phyloP scores from a whole-genome alignment of 2,888 invertebrate species.

The Mythimna impura region DNA sequence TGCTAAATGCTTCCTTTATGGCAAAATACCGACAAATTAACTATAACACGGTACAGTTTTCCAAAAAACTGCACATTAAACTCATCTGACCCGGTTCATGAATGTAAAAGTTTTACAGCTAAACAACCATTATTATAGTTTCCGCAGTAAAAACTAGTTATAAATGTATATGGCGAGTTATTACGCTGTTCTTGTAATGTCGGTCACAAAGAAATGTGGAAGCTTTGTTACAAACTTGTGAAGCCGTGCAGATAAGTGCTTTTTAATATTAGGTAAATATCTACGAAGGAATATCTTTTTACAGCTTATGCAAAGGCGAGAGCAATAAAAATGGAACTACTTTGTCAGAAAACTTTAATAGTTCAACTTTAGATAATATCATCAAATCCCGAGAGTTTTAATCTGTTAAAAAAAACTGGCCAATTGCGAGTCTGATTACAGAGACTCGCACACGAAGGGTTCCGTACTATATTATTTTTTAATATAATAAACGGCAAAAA shows the following conservation, averaged over 20 bases:
- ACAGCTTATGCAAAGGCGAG: slow-evolving; percentile 17
- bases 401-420: background rate
- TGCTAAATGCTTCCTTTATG: slow-evolving; percentile 24
- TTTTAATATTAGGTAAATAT: slow-evolving; percentile 52
- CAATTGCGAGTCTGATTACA: too few species aligned
- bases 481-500: too few species aligned
- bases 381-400: slow-evolving; percentile 20
- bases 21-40: slow-evolving; percentile 28
- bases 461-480: too few species aligned
- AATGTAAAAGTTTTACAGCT: slow-evolving; percentile 65
- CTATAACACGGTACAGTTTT: slow-evolving; percentile 29
- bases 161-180: slow-evolving; percentile 68
- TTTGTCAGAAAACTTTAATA: slow-evolving; percentile 35
- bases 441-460: background rate
- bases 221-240: slow-evolving; percentile 54
- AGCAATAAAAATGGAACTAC: slow-evolving; percentile 40
- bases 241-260: slow-evolving; percentile 43
- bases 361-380: slow-evolving; percentile 11
- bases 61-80: slow-evolving; percentile 50
- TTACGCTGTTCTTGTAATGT: slow-evolving; percentile 62
- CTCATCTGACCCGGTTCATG: slow-evolving; percentile 49
- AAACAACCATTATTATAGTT: slow-evolving; percentile 71
- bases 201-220: slow-evolving; percentile 51
- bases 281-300: slow-evolving; percentile 23
- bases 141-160: slow-evolving; percentile 72